These are phyloP conservation scores for Morone chrysops DNA, from an alignment of 2,113 vertebrate species.

Conservation along the genomic window DNA sequence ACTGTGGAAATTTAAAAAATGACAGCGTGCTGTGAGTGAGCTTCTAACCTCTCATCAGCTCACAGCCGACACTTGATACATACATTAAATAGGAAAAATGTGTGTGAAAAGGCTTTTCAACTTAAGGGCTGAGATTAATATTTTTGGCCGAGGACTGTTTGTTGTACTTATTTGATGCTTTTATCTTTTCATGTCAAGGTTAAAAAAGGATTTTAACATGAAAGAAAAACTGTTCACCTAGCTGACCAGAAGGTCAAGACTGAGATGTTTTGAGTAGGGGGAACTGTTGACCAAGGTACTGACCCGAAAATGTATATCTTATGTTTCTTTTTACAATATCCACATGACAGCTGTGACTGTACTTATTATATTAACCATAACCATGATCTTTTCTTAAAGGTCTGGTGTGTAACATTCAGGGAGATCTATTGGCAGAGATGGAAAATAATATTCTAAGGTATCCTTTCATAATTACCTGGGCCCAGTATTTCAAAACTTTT, in stretches of 20 bases:
- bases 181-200: conserved; percentile 3
- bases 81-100: conserved; percentile 8
- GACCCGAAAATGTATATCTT: neutral
- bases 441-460: no score
- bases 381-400: no score
- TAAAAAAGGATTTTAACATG: conserved; percentile 2
- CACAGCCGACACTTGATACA: neutral
- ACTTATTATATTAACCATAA: no score
- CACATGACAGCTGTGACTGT: no score
- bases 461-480: no score
- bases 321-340: no score
- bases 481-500: no score
- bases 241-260: neutral
- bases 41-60: conserved; percentile 10
- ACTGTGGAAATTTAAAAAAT: conserved; percentile 17
- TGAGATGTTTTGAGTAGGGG: neutral
- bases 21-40: neutral
- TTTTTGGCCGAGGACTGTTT: neutral
- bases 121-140: neutral
- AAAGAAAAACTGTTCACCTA: neutral
- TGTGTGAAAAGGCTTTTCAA: conserved; percentile 12
- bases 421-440: no score
- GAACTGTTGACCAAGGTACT: neutral
- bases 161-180: conserved; percentile 1
- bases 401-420: no score